A percentile compares a stretch with the other conserved stretches of the same genome.
phyloP scores from a whole-genome alignment of 1,140 invertebrate species.

The Centruroides vittatus region DNA sequence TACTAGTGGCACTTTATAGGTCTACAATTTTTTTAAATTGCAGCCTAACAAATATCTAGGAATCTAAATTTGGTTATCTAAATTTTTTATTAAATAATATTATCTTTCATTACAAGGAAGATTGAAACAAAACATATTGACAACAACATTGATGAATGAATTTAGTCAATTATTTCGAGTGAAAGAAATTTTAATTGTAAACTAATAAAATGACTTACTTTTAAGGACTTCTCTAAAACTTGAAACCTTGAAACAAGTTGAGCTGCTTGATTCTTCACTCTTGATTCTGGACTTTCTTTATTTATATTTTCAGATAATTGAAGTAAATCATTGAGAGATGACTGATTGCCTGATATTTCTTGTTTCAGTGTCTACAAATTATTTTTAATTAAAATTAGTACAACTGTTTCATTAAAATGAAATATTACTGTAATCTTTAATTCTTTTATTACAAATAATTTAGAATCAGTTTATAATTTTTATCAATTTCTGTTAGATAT shows the following conservation, averaged over 20 bases:
- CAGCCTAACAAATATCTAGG: too few species aligned
- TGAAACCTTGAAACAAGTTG: slow-evolving; percentile 62
- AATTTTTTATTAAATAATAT: too few species aligned
- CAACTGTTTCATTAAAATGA: too few species aligned
- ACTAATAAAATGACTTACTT: slow-evolving; percentile 2
- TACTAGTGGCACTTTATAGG: not conserved
- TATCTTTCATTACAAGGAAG: too few species aligned
- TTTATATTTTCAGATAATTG: slow-evolving; percentile 53
- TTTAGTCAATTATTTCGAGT: not conserved
- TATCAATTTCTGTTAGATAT: too few species aligned
- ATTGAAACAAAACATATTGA: too few species aligned
- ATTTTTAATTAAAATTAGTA: not conserved
- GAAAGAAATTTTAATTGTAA: not conserved
- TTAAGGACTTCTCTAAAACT: slow-evolving; percentile 39
- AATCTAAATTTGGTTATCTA: too few species aligned
- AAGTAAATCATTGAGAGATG: slow-evolving; percentile 48
- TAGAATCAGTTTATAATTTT: too few species aligned
- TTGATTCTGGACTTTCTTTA: slow-evolving; percentile 59
- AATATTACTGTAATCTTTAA: too few species aligned
- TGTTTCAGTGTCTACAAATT: slow-evolving; percentile 37
- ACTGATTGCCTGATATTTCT: slow-evolving; percentile 33
- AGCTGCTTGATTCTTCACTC: slow-evolving; percentile 59
- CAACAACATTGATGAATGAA: not conserved
- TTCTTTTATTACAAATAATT: too few species aligned
- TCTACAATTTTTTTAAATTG: too few species aligned